Evolutionary conservation across 1,140 invertebrate species (phyloP).

Genomic region (Eupristina koningsbergeri): DNA sequence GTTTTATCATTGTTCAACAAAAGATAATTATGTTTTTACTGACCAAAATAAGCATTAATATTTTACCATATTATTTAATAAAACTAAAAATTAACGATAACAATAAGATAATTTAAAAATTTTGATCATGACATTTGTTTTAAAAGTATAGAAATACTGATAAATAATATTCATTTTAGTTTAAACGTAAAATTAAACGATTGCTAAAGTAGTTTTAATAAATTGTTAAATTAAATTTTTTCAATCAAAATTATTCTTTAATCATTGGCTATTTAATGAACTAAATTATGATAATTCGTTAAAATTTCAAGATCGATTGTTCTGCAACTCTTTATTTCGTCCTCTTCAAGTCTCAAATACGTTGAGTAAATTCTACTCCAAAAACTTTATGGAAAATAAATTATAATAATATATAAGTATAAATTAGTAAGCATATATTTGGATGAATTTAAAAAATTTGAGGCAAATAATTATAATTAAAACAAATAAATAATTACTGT

Average conservation of each 20-base stretch:
- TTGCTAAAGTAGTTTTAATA: too few relatives aligned
- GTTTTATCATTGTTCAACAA: not conserved
- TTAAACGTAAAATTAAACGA: too few relatives aligned
- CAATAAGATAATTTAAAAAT: not conserved
- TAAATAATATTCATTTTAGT: too few relatives aligned
- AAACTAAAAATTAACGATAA: not conserved
- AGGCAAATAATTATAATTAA: constrained; percentile 1
- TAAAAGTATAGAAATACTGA: too few relatives aligned
- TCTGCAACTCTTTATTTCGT: not conserved
- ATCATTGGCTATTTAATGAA: too few relatives aligned
- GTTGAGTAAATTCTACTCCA: not conserved
- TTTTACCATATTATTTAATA: not conserved
- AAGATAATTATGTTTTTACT: not conserved
- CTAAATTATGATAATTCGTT: too few relatives aligned
- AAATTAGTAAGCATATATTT: not conserved
- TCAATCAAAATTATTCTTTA: too few relatives aligned
- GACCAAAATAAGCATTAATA: not conserved
- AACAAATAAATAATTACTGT: constrained; percentile 75
- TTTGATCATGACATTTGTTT: too few relatives aligned
- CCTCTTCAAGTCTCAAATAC: not conserved
- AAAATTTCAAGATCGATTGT: not conserved
- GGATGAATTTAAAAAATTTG: not conserved
- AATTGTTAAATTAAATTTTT: too few relatives aligned
- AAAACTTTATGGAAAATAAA: not conserved
- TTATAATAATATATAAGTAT: not conserved